phyloP scores from a whole-genome alignment of 2,888 invertebrate genomes.

The Corbicula japonica region DNA sequence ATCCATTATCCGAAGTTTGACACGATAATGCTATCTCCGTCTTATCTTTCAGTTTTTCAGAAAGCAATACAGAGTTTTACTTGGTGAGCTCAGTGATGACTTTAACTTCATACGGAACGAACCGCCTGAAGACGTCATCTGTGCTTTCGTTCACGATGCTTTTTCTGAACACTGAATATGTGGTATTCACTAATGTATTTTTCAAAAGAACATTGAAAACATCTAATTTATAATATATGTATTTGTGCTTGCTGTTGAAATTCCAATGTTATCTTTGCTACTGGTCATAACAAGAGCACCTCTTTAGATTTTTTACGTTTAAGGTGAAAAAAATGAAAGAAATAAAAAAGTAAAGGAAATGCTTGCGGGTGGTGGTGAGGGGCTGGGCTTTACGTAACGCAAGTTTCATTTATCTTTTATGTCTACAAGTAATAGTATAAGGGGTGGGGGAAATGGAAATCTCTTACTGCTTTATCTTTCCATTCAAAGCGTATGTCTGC shows the following conservation, averaged over 20 bases:
- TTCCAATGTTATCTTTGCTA: neutral
- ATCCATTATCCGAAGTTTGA: neutral
- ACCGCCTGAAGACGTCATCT: neutral
- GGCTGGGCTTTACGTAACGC: too few species aligned
- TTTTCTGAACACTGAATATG: neutral
- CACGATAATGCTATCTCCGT: neutral
- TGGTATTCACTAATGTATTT: neutral
- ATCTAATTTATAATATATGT: too few species aligned
- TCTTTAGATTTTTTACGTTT: too few species aligned
- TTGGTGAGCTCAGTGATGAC: slow-evolving; percentile 13
- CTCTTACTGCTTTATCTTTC: too few species aligned
- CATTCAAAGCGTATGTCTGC: too few species aligned
- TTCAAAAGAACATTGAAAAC: too few species aligned
- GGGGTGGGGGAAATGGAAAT: too few species aligned
- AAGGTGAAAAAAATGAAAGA: too few species aligned
- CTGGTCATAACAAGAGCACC: neutral
- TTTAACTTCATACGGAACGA: neutral
- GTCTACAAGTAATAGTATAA: too few species aligned
- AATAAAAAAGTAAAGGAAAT: too few species aligned
- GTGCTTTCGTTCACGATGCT: neutral
- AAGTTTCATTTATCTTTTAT: too few species aligned
- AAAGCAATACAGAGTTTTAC: neutral
- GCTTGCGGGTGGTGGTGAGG: too few species aligned
- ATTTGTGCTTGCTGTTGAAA: neutral
- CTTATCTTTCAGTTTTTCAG: neutral